Evolutionary conservation across 2,888 invertebrate species (phyloP).

Genomic region (Mactromeris polynyma): DNA sequence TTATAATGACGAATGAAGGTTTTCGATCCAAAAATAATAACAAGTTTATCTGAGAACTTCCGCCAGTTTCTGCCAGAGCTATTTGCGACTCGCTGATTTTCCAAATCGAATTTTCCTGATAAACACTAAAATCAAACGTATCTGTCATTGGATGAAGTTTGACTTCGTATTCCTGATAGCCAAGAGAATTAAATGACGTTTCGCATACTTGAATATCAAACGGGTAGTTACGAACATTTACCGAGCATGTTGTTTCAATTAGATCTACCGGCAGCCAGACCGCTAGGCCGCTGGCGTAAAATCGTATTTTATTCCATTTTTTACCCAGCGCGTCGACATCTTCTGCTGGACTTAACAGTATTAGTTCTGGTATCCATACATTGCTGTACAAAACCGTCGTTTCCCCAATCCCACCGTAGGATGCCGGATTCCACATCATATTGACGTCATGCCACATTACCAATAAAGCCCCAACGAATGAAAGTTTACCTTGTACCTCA

Average conservation of each 20-base stretch:
- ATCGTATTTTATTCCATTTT: conserved; percentile 53
- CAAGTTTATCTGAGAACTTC: conserved; percentile 20
- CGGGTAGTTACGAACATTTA: conserved; percentile 65
- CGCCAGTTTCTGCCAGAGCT: neutral
- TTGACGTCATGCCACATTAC: conserved; percentile 45
- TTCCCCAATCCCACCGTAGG: conserved; percentile 28
- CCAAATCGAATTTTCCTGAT: conserved; percentile 38
- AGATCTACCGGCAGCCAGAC: conserved; percentile 54
- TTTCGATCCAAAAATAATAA: conserved; percentile 38
- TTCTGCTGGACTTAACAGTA: conserved; percentile 61
- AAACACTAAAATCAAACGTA: conserved; percentile 13
- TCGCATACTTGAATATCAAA: conserved; percentile 66
- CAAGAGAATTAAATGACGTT: conserved; percentile 56
- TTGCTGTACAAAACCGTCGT: conserved; percentile 32
- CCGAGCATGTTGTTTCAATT: conserved; percentile 58
- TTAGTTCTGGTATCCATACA: conserved; percentile 65
- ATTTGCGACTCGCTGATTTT: neutral
- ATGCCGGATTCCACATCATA: conserved; percentile 42
- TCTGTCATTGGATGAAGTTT: neutral
- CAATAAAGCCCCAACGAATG: conserved; percentile 38
- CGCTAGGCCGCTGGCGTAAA: conserved; percentile 47
- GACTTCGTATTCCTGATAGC: conserved; percentile 34
- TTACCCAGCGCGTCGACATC: conserved; percentile 56
- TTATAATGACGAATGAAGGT: conserved; percentile 67
- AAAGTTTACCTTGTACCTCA: conserved; percentile 58